phyloP scores from a whole-genome alignment of 2,797 vertebrate species.

The Channa striata region DNA sequence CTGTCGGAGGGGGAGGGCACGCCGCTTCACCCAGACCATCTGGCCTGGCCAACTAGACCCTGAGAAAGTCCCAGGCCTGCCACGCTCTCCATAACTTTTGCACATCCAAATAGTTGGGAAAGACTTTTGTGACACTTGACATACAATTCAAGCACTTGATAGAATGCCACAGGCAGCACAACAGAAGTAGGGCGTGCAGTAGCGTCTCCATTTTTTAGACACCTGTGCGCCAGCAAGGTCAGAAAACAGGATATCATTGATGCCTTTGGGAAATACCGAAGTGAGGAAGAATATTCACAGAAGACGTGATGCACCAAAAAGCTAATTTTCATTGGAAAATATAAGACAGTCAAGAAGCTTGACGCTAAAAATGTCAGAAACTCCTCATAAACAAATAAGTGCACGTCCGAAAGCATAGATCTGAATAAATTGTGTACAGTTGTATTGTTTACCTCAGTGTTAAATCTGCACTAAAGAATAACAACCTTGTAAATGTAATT shows the following conservation, averaged over 20 bases:
- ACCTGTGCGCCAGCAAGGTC: conserved; percentile 51
- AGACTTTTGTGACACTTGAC: conserved; percentile 77
- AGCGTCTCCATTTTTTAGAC: conserved; percentile 23
- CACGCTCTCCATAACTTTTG: conserved; percentile 70
- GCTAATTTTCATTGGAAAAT: too few relatives aligned
- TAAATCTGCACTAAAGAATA: not conserved
- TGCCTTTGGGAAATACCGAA: conserved; percentile 36
- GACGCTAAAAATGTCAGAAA: not conserved
- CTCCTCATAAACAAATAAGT: not conserved
- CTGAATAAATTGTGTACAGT: not conserved
- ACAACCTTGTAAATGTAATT: not conserved
- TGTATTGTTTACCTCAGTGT: not conserved
- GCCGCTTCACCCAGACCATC: conserved; percentile 79
- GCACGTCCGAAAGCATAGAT: not conserved
- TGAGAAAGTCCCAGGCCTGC: conserved; percentile 79
- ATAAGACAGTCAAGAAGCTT: not conserved
- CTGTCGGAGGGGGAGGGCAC: conserved; percentile 68
- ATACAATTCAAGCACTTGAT: conserved; percentile 71
- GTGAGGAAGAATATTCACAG: not conserved
- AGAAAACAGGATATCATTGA: conserved; percentile 33
- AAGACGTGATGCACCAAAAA: too few relatives aligned
- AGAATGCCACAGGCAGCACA: conserved; percentile 47
- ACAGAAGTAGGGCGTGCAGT: conserved; percentile 39
- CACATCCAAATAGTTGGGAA: conserved; percentile 75
- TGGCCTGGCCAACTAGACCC: conserved; percentile 81